Evolutionary conservation across 2,797 vertebrate species (phyloP).

Genomic region (Lepidocolaptes lacrymiger): DNA sequence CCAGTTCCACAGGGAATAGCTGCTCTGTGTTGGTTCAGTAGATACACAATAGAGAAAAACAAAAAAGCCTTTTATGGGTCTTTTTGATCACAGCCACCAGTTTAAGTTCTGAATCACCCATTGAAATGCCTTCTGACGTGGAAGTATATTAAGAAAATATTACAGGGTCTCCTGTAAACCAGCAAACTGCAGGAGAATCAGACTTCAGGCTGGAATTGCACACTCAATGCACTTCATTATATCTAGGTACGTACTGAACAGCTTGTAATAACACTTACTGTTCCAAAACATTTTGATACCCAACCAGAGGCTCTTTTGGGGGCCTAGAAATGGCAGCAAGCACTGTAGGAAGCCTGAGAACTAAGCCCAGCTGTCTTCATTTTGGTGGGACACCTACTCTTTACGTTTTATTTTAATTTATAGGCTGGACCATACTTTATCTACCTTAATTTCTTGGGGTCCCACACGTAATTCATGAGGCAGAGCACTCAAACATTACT

Average conservation of each 20-base stretch:
- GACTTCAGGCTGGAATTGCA: background rate
- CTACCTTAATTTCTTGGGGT: background rate
- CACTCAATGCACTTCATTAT: background rate
- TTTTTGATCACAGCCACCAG: background rate
- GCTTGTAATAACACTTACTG: background rate
- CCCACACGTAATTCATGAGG: background rate
- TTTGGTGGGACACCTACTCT: background rate
- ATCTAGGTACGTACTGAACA: background rate
- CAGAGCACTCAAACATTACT: background rate
- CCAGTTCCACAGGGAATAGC: background rate
- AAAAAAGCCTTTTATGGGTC: background rate
- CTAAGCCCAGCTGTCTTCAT: background rate
- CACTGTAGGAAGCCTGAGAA: background rate
- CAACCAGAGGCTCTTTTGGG: background rate
- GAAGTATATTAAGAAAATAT: background rate
- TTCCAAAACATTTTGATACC: background rate
- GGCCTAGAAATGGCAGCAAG: background rate
- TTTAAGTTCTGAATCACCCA: background rate
- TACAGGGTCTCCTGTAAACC: background rate
- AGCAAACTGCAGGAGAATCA: background rate
- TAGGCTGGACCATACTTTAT: background rate
- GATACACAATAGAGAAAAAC: fast-evolving
- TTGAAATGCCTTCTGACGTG: background rate
- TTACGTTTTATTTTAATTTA: background rate
- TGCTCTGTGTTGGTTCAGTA: background rate